Evolutionary conservation across 2,113 vertebrate genomes (phyloP), one percentile per base, ranked within the genome.

Genomic region (Psittacus erithacus): DNA sequence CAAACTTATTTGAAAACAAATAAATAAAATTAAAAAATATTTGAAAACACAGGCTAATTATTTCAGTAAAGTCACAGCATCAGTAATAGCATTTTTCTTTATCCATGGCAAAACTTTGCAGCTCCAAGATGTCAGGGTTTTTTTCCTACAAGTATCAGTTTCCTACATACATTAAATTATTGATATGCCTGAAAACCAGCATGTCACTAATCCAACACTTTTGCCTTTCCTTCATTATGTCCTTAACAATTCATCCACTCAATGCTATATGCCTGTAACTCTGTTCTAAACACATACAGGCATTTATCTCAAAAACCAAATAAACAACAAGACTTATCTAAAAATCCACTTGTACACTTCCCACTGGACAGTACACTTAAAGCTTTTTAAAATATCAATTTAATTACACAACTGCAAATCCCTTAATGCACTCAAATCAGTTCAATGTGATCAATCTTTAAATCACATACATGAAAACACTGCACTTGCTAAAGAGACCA

Each of bases 331-430:
- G 10, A 68, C 75, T 47, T 25, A 55, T 31, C 65, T 86, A 29
- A 78, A 94, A 92, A 94, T 60, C 62, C 24, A 75, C 29, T n/a
- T 77, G 24, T 46, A 84, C 6, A 8, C 47, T 75, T 92, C 70
- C 50, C 47, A 88, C 12, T 38, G 29, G 33, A 78, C n/a, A 81
- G 20, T 33, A 86, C 27, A 13, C 17, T 60, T 74, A 47, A 86
- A 92, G 22, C 31, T 86, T 64, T 64, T 90, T 88, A 84, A 86
- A 95, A 81, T 79, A 93, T 17, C 76, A 75, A 78, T 92, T 94
- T 87, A 87, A 92, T 89, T 55, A 92, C 24, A 7, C 18, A 88
- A 80, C 47, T 86, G 64, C 39, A 96, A 88, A 94, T 79, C 67
- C 19, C 24, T 77, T 86, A 82, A 94, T 28, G 55, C 39, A 88